A percentile compares a stretch with the other conserved stretches of the same genome.
Evolutionary conservation across 2,113 vertebrate species (phyloP).

Genomic region (Xiphias gladius): DNA sequence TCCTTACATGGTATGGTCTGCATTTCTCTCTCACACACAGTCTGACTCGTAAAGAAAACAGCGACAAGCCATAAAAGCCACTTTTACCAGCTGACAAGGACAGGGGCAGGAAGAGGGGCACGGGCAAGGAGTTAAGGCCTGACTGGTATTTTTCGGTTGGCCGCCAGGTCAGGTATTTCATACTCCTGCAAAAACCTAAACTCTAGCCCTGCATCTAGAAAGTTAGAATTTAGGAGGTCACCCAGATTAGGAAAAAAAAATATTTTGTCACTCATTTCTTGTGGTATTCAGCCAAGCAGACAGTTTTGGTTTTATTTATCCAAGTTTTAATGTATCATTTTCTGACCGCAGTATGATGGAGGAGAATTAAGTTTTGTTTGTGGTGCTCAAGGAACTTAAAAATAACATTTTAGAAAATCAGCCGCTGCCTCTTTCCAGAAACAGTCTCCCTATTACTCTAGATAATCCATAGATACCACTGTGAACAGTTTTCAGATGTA

Average conservation of each 20-base stretch:
- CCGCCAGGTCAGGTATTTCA: slow-evolving; percentile 44
- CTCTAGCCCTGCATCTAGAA: background rate
- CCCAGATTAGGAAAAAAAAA: background rate
- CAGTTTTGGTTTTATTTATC: background rate
- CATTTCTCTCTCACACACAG: slow-evolving; percentile 77
- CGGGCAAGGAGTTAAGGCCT: slow-evolving; percentile 39
- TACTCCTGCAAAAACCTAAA: background rate
- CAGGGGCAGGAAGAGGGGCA: slow-evolving; percentile 69
- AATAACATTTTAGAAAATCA: background rate
- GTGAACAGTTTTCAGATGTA: background rate
- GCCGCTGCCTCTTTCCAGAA: background rate
- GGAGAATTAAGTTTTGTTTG: background rate
- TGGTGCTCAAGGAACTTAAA: background rate
- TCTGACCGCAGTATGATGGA: background rate
- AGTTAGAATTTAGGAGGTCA: background rate
- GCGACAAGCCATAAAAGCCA: slow-evolving; percentile 83
- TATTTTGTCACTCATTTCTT: background rate
- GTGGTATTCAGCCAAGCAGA: background rate
- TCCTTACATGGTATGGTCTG: slow-evolving; percentile 81
- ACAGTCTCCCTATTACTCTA: background rate
- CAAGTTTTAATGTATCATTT: background rate
- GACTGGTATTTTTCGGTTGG: slow-evolving; percentile 46
- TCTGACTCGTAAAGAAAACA: slow-evolving; percentile 81
- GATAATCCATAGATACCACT: background rate
- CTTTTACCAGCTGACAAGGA: slow-evolving; percentile 82